Conservation (phyloP, 2,888 invertebrate genomes). For the Ariolimax columbianus region DNA sequence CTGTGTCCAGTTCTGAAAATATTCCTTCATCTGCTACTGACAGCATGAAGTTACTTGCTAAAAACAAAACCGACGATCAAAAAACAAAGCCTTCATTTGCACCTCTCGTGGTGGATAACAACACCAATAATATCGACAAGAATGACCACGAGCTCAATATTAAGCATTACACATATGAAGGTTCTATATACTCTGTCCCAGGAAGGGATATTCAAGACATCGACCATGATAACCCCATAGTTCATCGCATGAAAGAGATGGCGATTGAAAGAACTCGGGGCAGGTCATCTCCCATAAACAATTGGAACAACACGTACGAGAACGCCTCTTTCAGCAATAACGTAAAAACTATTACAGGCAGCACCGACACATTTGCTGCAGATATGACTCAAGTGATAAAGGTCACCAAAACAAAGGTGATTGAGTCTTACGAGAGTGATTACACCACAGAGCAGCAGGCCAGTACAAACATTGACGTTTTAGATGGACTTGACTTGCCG, state of each 20-base stretch:
- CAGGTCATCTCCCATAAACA: background rate
- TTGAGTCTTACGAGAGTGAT: slow-evolving; percentile 31
- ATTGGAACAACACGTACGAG: background rate
- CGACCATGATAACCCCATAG: slow-evolving; percentile 54
- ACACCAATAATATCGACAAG: background rate
- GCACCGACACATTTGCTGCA: background rate
- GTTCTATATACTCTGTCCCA: slow-evolving; percentile 51
- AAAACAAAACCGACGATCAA: slow-evolving; percentile 60
- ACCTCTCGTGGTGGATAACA: background rate
- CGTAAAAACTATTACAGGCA: background rate
- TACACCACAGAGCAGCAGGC: background rate
- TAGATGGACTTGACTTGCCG: slow-evolving; percentile 32
- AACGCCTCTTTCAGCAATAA: background rate
- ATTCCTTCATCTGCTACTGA: slow-evolving; percentile 54
- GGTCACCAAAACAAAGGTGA: slow-evolving; percentile 30
- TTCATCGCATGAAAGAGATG: slow-evolving; percentile 58
- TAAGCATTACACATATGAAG: slow-evolving; percentile 52
- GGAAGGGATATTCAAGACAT: slow-evolving; percentile 30
- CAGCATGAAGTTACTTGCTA: slow-evolving; percentile 59
- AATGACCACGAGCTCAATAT: background rate
- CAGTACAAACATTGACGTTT: background rate
- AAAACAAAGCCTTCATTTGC: slow-evolving; percentile 47
- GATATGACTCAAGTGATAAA: slow-evolving; percentile 33
- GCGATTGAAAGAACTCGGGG: slow-evolving; percentile 51
- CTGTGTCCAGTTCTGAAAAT: background rate